These are phyloP conservation scores for Caenorhabditis wallacei DNA, from an alignment of 2,888 invertebrate species.

Conservation along the genomic window DNA sequence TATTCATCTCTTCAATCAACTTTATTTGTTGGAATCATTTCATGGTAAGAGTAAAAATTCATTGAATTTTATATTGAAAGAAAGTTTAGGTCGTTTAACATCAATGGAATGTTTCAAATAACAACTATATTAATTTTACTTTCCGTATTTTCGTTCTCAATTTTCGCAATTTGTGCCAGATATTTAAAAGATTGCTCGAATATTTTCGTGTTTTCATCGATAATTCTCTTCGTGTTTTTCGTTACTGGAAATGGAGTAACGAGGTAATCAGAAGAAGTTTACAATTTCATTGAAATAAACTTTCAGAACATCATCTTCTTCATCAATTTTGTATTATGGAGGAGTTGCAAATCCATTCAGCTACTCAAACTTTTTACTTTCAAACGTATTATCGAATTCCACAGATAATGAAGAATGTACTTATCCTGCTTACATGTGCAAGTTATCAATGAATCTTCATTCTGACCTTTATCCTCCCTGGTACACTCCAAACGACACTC, in stretches of 20 bases:
- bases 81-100: conserved; percentile 55
- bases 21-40: conserved; percentile 38
- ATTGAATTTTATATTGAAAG: background rate
- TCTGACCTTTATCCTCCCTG: conserved; percentile 57
- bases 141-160: conserved; percentile 48
- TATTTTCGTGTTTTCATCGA: conserved; percentile 28
- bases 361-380: conserved; percentile 54
- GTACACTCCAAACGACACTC: conserved; percentile 32
- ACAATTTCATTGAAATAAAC: background rate
- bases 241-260: conserved; percentile 48
- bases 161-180: conserved; percentile 49
- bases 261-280: background rate
- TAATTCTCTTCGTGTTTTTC: conserved; percentile 34
- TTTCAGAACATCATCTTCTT: conserved; percentile 18
- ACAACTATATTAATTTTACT: conserved; percentile 18
- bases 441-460: conserved; percentile 52
- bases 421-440: conserved; percentile 53
- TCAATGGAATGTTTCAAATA: conserved; percentile 38
- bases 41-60: conserved; percentile 2
- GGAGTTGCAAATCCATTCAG: conserved; percentile 55
- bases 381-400: conserved; percentile 29
- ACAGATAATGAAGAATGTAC: conserved; percentile 34
- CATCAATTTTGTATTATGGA: conserved; percentile 31
- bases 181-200: conserved; percentile 53
- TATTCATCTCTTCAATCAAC: conserved; percentile 39